Evolutionary conservation across 2,113 vertebrate genomes (phyloP).

Genomic region (Pachycephala philippinensis): DNA sequence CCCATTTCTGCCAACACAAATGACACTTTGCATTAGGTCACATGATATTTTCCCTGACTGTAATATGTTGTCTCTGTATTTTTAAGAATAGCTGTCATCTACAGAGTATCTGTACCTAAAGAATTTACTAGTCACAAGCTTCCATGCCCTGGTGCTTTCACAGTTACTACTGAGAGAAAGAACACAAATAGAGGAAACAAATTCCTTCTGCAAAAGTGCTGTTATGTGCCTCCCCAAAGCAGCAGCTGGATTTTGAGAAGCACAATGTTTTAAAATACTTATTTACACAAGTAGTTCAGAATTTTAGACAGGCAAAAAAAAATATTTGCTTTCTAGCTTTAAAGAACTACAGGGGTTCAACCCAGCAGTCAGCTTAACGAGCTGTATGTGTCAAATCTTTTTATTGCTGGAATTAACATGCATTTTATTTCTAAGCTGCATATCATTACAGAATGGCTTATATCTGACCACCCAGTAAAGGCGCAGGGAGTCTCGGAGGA

Average conservation of each 20-base stretch:
- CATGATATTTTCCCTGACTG: neutral
- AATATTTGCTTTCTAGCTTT: neutral
- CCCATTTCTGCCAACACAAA: neutral
- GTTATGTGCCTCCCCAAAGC: neutral
- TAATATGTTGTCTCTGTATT: neutral
- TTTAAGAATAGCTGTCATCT: neutral
- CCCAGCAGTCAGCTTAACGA: neutral
- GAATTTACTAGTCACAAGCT: neutral
- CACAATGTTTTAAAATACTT: neutral
- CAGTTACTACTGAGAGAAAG: neutral
- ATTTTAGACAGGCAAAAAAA: neutral
- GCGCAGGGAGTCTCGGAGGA: neutral
- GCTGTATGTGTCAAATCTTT: neutral
- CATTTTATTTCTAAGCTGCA: neutral
- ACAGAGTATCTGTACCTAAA: neutral
- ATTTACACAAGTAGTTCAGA: neutral
- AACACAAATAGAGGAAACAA: neutral
- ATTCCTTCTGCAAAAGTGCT: neutral
- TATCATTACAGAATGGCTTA: neutral
- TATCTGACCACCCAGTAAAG: neutral
- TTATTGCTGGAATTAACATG: neutral
- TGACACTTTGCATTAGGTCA: neutral
- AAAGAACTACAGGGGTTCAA: neutral
- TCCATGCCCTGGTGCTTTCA: neutral
- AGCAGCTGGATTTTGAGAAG: neutral